Evolutionary conservation across 2,113 vertebrate species (phyloP).

Genomic region (Dipodomys spectabilis): DNA sequence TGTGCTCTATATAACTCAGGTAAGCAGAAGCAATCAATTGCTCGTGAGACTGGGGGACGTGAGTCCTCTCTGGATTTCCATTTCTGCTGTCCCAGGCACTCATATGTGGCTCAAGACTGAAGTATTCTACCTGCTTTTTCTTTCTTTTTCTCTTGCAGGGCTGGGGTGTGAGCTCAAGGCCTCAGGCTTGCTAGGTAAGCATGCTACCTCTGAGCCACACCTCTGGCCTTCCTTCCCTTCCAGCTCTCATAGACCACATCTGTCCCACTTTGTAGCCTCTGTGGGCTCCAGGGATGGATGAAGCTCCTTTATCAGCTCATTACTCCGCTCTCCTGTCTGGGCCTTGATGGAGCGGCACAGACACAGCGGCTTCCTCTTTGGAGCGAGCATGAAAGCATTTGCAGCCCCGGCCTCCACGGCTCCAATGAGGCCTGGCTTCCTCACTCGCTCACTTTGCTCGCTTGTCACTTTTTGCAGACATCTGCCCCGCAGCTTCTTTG

Average conservation of each 20-base stretch:
- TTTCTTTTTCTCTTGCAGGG: no score
- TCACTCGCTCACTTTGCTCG: background rate
- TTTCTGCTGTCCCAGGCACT: background rate
- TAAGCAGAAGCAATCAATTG: no score
- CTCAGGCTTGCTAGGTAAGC: background rate
- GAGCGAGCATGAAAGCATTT: background rate
- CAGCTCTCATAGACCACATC: background rate
- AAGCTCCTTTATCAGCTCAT: background rate
- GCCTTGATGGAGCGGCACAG: background rate
- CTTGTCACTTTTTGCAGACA: background rate
- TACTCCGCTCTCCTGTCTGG: fast-evolving
- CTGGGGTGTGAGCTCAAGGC: background rate
- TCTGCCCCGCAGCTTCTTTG: background rate
- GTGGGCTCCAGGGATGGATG: background rate
- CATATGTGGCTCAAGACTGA: background rate
- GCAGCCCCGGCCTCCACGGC: fast-evolving
- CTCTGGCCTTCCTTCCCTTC: background rate
- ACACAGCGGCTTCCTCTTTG: background rate
- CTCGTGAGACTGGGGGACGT: no score
- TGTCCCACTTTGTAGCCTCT: background rate
- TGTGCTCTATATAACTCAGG: no score
- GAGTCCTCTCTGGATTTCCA: background rate
- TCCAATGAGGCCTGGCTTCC: fast-evolving
- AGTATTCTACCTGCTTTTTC: no score
- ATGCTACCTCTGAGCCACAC: background rate